Evolutionary conservation across 2,113 vertebrate genomes (phyloP).

Genomic region (Dascyllus trimaculatus): DNA sequence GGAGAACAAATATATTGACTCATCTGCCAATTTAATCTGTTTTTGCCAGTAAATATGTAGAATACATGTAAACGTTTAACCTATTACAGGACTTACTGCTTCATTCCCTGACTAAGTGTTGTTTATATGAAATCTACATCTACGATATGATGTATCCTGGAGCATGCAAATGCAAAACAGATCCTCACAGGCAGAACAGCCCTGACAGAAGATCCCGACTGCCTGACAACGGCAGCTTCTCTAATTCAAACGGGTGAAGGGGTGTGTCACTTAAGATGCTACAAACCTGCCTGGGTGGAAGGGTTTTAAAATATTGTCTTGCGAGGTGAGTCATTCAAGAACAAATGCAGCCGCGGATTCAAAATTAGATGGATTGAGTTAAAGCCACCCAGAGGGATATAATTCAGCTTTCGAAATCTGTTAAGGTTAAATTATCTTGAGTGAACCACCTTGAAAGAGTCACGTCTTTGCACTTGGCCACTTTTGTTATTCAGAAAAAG

Average conservation of each 20-base stretch:
- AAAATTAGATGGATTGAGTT: background rate
- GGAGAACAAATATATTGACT: too few relatives aligned
- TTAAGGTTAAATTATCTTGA: too few relatives aligned
- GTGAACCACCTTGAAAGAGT: too few relatives aligned
- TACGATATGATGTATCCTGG: background rate
- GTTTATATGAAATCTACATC: too few relatives aligned
- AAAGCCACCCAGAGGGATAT: background rate
- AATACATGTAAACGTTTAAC: too few relatives aligned
- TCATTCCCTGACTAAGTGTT: too few relatives aligned
- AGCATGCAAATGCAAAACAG: constrained; percentile 6
- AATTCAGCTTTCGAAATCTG: background rate
- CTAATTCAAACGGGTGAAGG: constrained; percentile 10
- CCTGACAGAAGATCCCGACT: constrained; percentile 9
- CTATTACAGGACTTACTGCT: too few relatives aligned
- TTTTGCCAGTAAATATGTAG: too few relatives aligned
- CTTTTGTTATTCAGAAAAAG: background rate
- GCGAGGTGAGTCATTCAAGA: constrained; percentile 7
- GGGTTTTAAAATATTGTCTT: constrained; percentile 3
- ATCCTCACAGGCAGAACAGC: background rate
- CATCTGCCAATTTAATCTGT: too few relatives aligned
- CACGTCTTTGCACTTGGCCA: background rate
- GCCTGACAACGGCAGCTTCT: constrained; percentile 12
- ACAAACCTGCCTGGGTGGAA: constrained; percentile 22
- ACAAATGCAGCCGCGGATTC: background rate
- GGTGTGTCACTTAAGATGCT: background rate